A percentile compares a stretch with the other conserved stretches of the same genome.
Evolutionary conservation across 2,113 vertebrate species (phyloP).

Genomic region (Spermophilus dauricus): DNA sequence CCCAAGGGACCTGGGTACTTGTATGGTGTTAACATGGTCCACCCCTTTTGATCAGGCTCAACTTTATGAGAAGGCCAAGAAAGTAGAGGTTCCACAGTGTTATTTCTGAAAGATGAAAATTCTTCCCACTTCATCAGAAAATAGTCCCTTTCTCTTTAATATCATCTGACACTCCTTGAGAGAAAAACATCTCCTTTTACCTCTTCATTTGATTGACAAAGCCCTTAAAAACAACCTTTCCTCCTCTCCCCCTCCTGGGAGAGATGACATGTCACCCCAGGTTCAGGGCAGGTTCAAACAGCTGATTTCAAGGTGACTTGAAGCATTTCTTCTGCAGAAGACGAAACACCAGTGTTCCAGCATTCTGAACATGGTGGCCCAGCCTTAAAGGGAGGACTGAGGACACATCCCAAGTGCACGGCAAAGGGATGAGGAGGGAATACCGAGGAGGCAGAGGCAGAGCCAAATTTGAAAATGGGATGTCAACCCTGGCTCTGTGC

Average conservation of each 20-base stretch:
- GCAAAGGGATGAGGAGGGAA: neutral
- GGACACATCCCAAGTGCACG: neutral
- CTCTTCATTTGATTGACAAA: conserved; percentile 32
- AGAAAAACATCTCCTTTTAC: neutral
- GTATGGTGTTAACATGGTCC: neutral
- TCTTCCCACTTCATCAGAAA: neutral
- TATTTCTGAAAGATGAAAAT: neutral
- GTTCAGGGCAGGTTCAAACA: conserved; percentile 16
- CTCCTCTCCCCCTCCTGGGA: neutral
- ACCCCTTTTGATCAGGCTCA: neutral
- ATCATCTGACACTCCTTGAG: neutral
- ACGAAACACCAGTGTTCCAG: neutral
- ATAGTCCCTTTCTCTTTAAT: neutral
- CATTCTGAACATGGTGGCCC: neutral
- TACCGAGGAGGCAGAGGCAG: neutral
- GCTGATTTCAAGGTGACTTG: neutral
- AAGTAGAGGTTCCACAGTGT: neutral
- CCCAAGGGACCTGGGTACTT: neutral
- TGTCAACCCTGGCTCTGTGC: neutral
- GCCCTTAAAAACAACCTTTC: neutral
- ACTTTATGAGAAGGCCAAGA: neutral
- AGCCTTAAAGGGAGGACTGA: neutral
- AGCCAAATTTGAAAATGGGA: neutral
- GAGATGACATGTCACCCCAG: neutral
- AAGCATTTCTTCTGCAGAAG: neutral